Conservation (phyloP, 30 jellyfish, hydroid and myxozoan genomes). For the Hydra vulgaris region DNA sequence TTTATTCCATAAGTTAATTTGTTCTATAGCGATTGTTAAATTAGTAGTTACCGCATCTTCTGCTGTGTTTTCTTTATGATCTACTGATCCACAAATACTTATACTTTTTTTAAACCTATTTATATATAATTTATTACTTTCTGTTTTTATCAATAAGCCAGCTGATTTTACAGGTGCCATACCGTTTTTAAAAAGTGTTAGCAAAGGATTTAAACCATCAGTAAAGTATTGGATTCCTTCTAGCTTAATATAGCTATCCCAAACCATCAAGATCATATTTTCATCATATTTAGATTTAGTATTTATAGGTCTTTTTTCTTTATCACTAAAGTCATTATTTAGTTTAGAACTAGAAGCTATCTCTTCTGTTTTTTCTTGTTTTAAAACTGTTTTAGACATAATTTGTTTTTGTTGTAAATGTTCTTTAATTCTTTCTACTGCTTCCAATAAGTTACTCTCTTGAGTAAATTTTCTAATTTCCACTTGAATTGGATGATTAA, state of each 20-base stretch:
- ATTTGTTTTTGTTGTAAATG: not conserved
- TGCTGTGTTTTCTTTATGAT: not conserved
- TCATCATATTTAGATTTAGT: not conserved
- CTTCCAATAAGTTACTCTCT: not conserved
- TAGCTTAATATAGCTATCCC: not conserved
- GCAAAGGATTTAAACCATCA: not conserved
- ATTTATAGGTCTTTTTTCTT: not conserved
- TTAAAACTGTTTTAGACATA: not conserved
- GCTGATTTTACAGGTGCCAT: not conserved
- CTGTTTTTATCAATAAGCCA: not conserved
- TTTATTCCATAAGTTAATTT: not conserved
- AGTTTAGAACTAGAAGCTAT: not conserved
- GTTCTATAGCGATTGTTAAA: not conserved
- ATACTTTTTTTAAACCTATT: not conserved
- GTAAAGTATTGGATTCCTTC: not conserved
- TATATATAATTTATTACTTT: not conserved
- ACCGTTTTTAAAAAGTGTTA: not conserved
- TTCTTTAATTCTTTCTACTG: not conserved
- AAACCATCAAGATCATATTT: not conserved
- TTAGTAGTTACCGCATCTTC: not conserved
- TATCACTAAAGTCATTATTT: not conserved
- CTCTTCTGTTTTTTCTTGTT: not conserved
- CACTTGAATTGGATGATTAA: not conserved
- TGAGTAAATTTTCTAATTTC: not conserved
- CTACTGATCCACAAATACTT: not conserved